Evolutionary conservation across 1,140 invertebrate species (phyloP).

Genomic region (Eurosta solidaginis): DNA sequence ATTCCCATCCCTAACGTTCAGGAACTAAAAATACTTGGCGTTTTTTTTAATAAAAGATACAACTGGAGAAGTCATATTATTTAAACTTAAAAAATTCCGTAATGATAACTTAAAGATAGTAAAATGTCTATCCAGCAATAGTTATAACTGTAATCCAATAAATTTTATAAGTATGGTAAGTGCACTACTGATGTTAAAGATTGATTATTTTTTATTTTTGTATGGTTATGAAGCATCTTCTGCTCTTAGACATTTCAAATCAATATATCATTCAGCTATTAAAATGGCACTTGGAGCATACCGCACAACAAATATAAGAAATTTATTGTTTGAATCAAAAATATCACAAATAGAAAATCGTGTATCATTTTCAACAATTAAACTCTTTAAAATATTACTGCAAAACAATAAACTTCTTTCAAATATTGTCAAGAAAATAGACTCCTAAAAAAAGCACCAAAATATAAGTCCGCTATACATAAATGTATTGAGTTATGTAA

Average conservation of each 20-base stretch:
- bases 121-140: constrained; percentile 37
- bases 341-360: too few relatives aligned
- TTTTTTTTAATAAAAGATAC: constrained; percentile 37
- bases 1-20: constrained; percentile 30
- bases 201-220: constrained; percentile 32
- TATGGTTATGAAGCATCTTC: constrained; percentile 5
- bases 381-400: background rate
- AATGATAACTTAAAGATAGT: constrained; percentile 34
- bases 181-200: constrained; percentile 33
- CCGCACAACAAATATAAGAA: too few relatives aligned
- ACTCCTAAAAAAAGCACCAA: background rate
- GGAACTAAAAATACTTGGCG: constrained; percentile 32
- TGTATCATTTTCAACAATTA: too few relatives aligned
- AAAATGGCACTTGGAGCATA: constrained; percentile 2
- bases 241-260: too few relatives aligned
- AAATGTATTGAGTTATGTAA: background rate
- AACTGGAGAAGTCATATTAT: constrained; percentile 36
- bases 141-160: constrained; percentile 33
- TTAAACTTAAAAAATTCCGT: background rate
- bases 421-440: background rate
- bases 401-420: constrained; percentile 8
- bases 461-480: background rate
- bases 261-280: background rate
- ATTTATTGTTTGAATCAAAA: too few relatives aligned
- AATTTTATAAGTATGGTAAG: constrained; percentile 29